Percentiles rank a stretch among this genome's conserved stretches.
Evolutionary conservation across 2,888 invertebrate species (phyloP).

Genomic region (Parelbella ahira): DNA sequence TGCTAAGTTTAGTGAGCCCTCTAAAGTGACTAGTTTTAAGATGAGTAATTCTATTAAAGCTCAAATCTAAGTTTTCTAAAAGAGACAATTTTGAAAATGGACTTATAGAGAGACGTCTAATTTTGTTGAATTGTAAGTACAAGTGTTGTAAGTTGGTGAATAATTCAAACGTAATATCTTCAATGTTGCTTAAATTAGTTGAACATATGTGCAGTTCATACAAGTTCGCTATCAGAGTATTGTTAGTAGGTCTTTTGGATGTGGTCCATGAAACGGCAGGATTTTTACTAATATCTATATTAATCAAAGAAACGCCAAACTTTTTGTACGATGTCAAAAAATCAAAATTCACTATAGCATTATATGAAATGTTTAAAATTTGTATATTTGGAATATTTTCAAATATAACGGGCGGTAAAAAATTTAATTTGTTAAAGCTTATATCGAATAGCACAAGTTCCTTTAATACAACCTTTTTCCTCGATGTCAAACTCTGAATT

Average conservation of each 20-base stretch:
- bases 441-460: conserved; percentile 62
- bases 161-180: conserved; percentile 88
- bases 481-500: conserved; percentile 56
- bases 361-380: conserved; percentile 66
- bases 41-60: conserved; percentile 89
- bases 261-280: conserved; percentile 58
- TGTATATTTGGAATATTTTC: conserved; percentile 69
- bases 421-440: conserved; percentile 62
- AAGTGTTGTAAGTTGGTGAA: conserved; percentile 88
- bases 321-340: conserved; percentile 56
- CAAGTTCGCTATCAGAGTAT: conserved; percentile 56
- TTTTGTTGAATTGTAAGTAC: conserved; percentile 87
- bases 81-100: conserved; percentile 88
- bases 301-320: conserved; percentile 52
- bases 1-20: conserved; percentile 86
- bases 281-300: conserved; percentile 69
- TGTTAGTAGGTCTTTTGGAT: conserved; percentile 45
- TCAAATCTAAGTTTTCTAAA: conserved; percentile 89
- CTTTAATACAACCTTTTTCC: conserved; percentile 56
- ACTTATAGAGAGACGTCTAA: conserved; percentile 89
- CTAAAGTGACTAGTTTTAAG: conserved; percentile 91
- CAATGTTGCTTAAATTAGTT: conserved; percentile 63
- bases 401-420: conserved; percentile 55
- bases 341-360: conserved; percentile 62
- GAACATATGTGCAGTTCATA: conserved; percentile 68